phyloP scores from a whole-genome alignment of 2,797 vertebrate species.

The Thaleichthys pacificus region DNA sequence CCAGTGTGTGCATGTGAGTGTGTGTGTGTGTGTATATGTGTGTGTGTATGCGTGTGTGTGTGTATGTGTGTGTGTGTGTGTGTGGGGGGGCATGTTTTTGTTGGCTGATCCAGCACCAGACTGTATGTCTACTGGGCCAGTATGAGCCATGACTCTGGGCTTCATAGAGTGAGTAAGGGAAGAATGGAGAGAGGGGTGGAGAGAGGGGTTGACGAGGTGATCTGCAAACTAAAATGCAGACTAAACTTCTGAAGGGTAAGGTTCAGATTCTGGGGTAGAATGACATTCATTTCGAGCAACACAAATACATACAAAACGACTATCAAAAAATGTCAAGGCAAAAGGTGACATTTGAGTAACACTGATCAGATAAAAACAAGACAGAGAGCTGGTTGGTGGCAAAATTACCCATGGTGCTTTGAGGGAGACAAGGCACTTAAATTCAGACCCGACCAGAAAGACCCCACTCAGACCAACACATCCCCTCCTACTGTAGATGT shows the following conservation, averaged over 20 bases:
- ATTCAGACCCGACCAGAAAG: too few species aligned
- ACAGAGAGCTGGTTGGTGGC: neutral
- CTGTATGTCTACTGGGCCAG: slow-evolving; percentile 12
- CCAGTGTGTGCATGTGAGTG: neutral
- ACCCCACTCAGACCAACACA: too few species aligned
- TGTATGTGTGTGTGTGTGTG: neutral
- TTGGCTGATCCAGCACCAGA: slow-evolving; percentile 20
- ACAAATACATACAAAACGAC: too few species aligned
- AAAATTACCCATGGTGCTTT: neutral
- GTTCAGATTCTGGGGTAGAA: too few species aligned
- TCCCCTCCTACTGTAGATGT: too few species aligned
- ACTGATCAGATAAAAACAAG: neutral
- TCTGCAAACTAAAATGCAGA: too few species aligned
- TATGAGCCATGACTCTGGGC: neutral
- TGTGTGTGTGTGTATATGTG: neutral
- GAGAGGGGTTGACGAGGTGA: too few species aligned
- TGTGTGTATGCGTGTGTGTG: neutral
- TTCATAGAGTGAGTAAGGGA: neutral
- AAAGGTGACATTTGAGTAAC: neutral
- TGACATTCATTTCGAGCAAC: too few species aligned
- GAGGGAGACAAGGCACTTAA: neutral
- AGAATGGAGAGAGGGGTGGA: neutral
- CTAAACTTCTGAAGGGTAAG: too few species aligned
- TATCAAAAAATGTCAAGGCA: neutral
- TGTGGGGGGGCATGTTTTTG: slow-evolving; percentile 9